Evolutionary conservation across 2,888 invertebrate species (phyloP), one percentile per base, ranked within the genome.

Genomic region (Megamerina dolium): DNA sequence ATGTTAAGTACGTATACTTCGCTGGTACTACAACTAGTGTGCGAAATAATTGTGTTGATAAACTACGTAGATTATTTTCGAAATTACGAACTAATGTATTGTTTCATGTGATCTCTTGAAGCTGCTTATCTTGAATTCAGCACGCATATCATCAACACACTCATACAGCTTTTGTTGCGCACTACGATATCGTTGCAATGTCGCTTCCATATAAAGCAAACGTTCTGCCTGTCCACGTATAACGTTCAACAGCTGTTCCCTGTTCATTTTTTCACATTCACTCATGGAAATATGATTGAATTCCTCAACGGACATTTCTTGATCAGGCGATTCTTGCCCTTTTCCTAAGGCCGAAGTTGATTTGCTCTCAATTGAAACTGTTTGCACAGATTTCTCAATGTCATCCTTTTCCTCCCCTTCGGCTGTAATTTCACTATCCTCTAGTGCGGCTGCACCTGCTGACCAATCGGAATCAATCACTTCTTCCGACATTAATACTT

Each of bases 401-500:
- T 16, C 3, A 17, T 44, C 39, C 14, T 13, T 18, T 10, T 23
- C 29, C 13, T 23, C 30, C 36, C 17, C 29, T 29, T 16, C 30
- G 2, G 17, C 29, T 16, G 27, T 13, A 4, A 27, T 13, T 19
- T 37, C 20, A 35, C 32, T 21, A n/a, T 35, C 41, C 10, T 44
- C 46, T 1, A 43, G 38, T 10, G 40, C 43, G 16, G 34, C 43
- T 9, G 52, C 54, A 10, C 41, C 47, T 8, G 54, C 51, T 5
- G 53, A 55, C 55, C 57, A 57, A 17, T 57, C 56, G 0, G 58
- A 55, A 23, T 55, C 55, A 12, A 48, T 47, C 13, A 55, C 48
- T 37, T 52, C 54, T 21, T 56, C 57, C 3, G 58, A 52, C 39
- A 53, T 51, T 29, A 59, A 38, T 3, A 59, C 53, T 32, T 59